Base-by-base conservation (phyloP, 35 echinoderm and acorn worm species). In the Chiridota heheva region DNA sequence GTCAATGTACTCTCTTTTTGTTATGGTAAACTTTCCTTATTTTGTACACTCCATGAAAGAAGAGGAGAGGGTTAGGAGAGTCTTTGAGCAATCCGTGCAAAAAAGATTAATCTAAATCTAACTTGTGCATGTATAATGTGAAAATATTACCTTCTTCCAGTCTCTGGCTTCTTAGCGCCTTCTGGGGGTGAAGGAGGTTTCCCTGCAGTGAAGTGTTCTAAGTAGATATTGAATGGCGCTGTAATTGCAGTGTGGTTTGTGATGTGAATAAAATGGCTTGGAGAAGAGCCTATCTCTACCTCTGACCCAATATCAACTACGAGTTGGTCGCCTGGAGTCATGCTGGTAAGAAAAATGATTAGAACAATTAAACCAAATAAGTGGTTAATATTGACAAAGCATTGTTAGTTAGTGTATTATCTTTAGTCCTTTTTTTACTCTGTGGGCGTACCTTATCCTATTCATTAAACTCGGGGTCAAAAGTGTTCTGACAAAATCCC, bases 121-220 rank as follows among this genome's bases (percentile, higher is more conserved):
- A 51, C n/a, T 12, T 51, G n/a, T n/a, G n/a, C 47, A 56, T 27
- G 33, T 60, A 13, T 3, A 17, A 0, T 4, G 39, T 30, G 28
- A 2, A 0, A 68, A 67, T 40, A 32, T 37, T 63, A 90, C 87
- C 81, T 90, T 41, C 60, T 84, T 0, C 40, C 36, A 53, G 71
- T 90, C 7, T 83, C 81, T 7, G 58, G 68, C 20, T 69, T 63
- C 67, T 69, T 93, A 37, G 62, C 59, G 17, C 60, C 68, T 22
- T 84, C 75, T 44, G 95, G 95, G n/a, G 95, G 95, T 44, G 95
- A 88, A 7, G 95, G 95, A 22, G 95, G 95, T 69, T 98, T 98
- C 5, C 87, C 89, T 5, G 95, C 89, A 10, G 58, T 27, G 57
- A 88, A 91, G 6, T 61, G 81, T 51, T 88, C 85, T 10, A 98